Evolutionary conservation across 1,140 invertebrate species (phyloP), one percentile per base, ranked within the genome.

Genomic region (Dolichoris vasculosae): DNA sequence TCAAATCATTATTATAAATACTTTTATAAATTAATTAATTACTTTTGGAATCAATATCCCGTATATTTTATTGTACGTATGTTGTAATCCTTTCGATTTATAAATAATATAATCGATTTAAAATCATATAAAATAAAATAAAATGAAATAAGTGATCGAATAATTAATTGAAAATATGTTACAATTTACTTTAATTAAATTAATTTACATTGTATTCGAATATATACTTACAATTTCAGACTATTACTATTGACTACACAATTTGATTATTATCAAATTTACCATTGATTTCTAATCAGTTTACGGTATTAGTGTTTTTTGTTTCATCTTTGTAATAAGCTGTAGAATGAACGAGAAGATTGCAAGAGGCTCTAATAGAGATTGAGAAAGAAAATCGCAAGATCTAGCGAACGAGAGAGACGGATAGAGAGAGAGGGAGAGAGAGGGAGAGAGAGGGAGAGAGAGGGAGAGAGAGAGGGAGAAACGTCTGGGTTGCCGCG

Each of bases 361-460:
- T 43, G 20, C 26, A 73, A 73, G 38, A 73, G 69, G 6, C 69
- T 35, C 11, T 73, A 73, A 43, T 73, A 43, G 30, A 30, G 46
- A 51, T 20, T 76, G 46, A 46, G 75, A 51, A 20, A 51, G 46
- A 51, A 76, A 17, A 51, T 48, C n/a, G 43, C 13, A n/a, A 30
- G 23, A 40, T 79, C 48, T n/a, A 63, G 30, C 35, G 40, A 83
- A 67, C 75, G 43, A 86, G 43, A 51, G 11, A 51, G 43, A 69
- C 30, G 20, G 40, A 17, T 23, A n/a, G 79, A 67, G 69, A 43
- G 69, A 23, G 20, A 43, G 69, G 43, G 69, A 38, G 43, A 11
- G 30, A 51, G 80, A 30, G 38, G 51, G 30, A 84, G 73, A 55
- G 75, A 86, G 77, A 78, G 38, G 71, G 77, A 82, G 59, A 83